Evolutionary conservation across 2,113 vertebrate genomes (phyloP).

Genomic region (Diglossa brunneiventris): DNA sequence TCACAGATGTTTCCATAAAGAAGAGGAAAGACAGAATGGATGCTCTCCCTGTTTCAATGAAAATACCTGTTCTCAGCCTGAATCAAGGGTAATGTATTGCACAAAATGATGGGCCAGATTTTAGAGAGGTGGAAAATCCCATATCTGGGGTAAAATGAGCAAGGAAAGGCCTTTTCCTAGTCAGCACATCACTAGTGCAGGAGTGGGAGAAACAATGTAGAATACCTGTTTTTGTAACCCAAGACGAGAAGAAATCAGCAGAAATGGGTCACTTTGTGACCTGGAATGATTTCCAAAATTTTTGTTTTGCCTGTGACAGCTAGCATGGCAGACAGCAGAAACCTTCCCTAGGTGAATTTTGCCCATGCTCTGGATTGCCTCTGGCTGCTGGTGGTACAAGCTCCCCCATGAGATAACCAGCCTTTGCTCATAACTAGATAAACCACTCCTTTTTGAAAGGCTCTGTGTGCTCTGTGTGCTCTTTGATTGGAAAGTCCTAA

Average conservation of each 20-base stretch:
- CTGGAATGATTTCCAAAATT: background rate
- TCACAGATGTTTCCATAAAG: background rate
- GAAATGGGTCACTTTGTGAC: background rate
- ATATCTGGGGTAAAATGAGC: background rate
- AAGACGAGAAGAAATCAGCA: background rate
- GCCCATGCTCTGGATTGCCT: accelerated
- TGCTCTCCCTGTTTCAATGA: background rate
- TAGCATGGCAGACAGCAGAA: background rate
- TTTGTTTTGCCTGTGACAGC: background rate
- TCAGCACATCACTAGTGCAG: background rate
- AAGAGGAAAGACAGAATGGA: background rate
- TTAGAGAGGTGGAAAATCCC: background rate
- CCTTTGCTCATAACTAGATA: background rate
- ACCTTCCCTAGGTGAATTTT: background rate
- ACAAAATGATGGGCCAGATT: background rate
- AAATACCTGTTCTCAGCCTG: background rate
- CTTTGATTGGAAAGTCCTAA: background rate
- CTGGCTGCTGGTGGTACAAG: background rate
- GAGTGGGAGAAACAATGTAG: background rate
- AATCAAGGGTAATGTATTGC: background rate
- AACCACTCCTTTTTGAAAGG: background rate
- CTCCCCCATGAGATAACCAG: background rate
- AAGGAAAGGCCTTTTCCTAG: background rate
- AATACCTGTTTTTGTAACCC: background rate
- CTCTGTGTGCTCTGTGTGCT: background rate